Percentiles rank a stretch among this genome's conserved stretches.
Evolutionary conservation across 2,113 vertebrate species (phyloP).

Genomic region (Misgurnus anguillicaudatus): DNA sequence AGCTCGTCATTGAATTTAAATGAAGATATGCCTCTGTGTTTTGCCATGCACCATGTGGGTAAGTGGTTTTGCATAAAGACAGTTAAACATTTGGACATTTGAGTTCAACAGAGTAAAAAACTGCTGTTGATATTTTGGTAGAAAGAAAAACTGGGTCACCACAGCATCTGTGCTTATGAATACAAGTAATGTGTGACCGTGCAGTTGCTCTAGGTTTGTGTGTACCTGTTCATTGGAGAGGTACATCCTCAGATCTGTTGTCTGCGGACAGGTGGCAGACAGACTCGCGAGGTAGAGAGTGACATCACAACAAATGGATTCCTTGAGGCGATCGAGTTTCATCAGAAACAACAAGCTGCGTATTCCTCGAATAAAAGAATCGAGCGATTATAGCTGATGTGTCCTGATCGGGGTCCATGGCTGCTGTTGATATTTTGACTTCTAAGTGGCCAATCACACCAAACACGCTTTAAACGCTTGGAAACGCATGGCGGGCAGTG

Average conservation of each 20-base stretch:
- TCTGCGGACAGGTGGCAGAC: constrained; percentile 27
- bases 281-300: constrained; percentile 24
- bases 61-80: neutral
- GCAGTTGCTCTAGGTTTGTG: neutral
- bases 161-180: no score
- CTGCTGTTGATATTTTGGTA: no score
- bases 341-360: neutral
- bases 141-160: no score
- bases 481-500: no score
- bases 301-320: constrained; percentile 27
- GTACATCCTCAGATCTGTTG: constrained; percentile 6
- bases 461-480: no score
- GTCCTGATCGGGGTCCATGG: no score
- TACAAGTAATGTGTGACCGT: neutral
- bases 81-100: constrained; percentile 39
- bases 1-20: constrained; percentile 26
- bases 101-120: neutral
- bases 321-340: constrained; percentile 16
- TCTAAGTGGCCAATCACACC: no score
- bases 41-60: neutral
- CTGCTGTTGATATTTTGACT: no score
- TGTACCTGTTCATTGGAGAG: constrained; percentile 7
- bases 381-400: no score
- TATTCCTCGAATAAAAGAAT: no score
- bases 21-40: neutral